Conservation (phyloP, 2,113 vertebrate species). For the Leucopternis melanops region DNA sequence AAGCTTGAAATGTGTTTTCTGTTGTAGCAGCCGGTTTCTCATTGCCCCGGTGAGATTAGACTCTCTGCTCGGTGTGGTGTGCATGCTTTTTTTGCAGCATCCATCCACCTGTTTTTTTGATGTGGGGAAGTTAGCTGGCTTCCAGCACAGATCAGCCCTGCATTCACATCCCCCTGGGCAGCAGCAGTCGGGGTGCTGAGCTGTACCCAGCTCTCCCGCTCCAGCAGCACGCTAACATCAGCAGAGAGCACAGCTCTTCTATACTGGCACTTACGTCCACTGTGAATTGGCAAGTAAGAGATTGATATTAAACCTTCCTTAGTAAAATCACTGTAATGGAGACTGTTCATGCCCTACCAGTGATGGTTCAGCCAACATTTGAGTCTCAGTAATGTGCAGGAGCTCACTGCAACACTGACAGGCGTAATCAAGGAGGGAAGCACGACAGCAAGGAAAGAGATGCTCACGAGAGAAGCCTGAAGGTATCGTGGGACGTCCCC, state of each 20-base stretch:
- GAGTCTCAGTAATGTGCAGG: neutral
- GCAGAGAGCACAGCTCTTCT: neutral
- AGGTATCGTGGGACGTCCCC: accelerated
- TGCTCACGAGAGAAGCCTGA: neutral
- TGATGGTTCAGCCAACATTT: neutral
- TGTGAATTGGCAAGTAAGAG: neutral
- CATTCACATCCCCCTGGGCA: too few relatives aligned
- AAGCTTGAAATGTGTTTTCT: neutral
- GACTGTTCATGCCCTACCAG: neutral
- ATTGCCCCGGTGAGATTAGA: neutral
- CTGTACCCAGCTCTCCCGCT: neutral
- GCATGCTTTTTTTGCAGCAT: neutral
- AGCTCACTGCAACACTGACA: neutral
- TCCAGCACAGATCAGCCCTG: neutral
- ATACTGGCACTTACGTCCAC: too few relatives aligned
- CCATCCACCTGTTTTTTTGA: neutral
- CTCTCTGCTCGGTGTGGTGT: neutral
- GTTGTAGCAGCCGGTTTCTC: neutral
- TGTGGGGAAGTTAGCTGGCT: neutral
- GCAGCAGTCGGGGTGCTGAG: neutral
- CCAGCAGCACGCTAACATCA: neutral
- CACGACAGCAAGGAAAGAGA: neutral
- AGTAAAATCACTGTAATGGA: neutral
- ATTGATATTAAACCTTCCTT: neutral
- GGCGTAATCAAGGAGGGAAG: neutral